Conservation (phyloP, 1,140 invertebrate genomes). For the Cryptotermes secundus region DNA sequence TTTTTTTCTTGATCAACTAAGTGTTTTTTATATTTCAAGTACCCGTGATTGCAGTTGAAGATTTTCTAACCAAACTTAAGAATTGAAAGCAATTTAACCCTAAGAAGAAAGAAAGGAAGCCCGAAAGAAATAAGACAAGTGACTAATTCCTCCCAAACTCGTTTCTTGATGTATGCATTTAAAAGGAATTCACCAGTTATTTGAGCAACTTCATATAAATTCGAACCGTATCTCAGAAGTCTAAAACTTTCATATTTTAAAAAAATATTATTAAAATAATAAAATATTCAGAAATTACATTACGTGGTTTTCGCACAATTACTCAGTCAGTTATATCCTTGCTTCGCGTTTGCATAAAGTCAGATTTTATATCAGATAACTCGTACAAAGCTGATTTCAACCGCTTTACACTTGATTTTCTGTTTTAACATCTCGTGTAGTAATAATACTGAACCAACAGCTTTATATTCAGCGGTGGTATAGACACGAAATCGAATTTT, state of each 20-base stretch:
- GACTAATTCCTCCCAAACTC: background rate
- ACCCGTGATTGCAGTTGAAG: background rate
- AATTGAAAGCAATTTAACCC: constrained; percentile 3
- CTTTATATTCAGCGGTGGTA: too few species aligned
- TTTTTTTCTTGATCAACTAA: background rate
- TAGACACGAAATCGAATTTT: too few species aligned
- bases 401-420: too few species aligned
- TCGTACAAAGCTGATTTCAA: too few species aligned
- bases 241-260: background rate
- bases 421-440: too few species aligned
- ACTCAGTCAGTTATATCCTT: too few species aligned
- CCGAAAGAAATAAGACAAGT: background rate
- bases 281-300: background rate
- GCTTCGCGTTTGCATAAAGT: too few species aligned
- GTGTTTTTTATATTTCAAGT: background rate
- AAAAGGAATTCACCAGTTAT: background rate
- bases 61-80: constrained; percentile 7
- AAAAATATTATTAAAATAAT: background rate
- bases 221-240: background rate
- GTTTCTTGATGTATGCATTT: background rate
- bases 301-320: too few species aligned
- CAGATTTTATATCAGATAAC: too few species aligned
- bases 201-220: background rate
- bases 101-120: background rate
- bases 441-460: too few species aligned